Evolutionary conservation across 2,797 vertebrate species (phyloP).

Genomic region (Melanotaenia nigrans): DNA sequence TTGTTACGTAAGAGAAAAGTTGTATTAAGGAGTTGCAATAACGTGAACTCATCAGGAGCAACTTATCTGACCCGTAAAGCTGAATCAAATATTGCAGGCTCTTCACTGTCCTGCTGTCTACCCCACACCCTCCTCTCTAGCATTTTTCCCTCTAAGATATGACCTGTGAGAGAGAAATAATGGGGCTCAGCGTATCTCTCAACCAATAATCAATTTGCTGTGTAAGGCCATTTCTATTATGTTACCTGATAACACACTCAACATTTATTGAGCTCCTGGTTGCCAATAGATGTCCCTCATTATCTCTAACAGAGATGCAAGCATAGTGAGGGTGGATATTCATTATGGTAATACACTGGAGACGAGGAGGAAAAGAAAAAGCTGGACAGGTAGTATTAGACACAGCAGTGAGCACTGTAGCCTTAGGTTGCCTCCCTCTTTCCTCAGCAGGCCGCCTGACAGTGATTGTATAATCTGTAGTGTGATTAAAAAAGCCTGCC

Average conservation of each 20-base stretch:
- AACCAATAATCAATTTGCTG: constrained; percentile 23
- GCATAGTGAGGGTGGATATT: constrained; percentile 11
- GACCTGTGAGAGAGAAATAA: constrained; percentile 5
- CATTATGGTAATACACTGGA: constrained; percentile 41
- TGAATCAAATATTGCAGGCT: constrained; percentile 12
- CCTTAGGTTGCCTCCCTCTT: constrained; percentile 44
- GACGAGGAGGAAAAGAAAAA: constrained; percentile 41
- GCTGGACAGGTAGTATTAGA: constrained; percentile 54
- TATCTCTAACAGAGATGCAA: constrained; percentile 45
- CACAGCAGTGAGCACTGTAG: constrained; percentile 22
- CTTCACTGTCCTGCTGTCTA: constrained; percentile 6
- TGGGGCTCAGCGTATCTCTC: constrained; percentile 8
- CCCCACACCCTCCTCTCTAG: constrained; percentile 25
- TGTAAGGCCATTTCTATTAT: constrained; percentile 31
- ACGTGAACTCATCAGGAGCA: constrained; percentile 1
- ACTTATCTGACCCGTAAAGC: constrained; percentile 5
- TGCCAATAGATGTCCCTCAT: constrained; percentile 51
- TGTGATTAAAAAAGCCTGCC: constrained; percentile 73
- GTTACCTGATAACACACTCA: constrained; percentile 51
- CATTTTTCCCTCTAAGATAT: constrained; percentile 12
- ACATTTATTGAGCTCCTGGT: constrained; percentile 60
- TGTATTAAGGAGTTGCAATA: neutral
- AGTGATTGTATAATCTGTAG: constrained; percentile 76
- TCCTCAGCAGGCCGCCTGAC: constrained; percentile 58
- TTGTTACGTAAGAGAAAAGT: neutral